Evolutionary conservation across 2,888 invertebrate genomes (phyloP), one percentile per base, ranked within the genome.

Genomic region (Callimorpha dominula): DNA sequence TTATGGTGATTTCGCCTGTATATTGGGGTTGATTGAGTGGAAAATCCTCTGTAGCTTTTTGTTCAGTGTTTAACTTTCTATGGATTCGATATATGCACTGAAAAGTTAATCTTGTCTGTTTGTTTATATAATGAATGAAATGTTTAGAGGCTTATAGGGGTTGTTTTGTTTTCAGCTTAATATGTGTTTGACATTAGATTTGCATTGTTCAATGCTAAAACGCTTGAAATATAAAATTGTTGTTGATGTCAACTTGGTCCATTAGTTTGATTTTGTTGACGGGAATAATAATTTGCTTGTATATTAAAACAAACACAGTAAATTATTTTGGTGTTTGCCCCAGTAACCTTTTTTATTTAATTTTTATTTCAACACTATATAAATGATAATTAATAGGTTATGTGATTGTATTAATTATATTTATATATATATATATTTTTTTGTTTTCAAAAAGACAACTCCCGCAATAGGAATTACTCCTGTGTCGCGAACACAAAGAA

Each of bases 81-180:
- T 72, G 72, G 62, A 60, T 76, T 71, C 60, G 60, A 70, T 80
- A 62, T 71, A 71, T 72, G 76, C 73, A 82, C 70, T 80, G 75
- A 74, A 80, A 80, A 82, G 83, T 84, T 82, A 82, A 84, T 84
- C 78, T 80, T 84, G 78, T 82, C 72, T 82, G 80, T 84, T 76
- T 82, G 80, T 84, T 82, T 82, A 82, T 76, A 73, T 78, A 78
- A 75, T 73, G 76, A 76, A 82, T 83, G 82, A 76, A 69, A 75
- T 75, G 75, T 78, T 84, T 83, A 78, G 80, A 66, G 74, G 78
- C 75, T 80, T 78, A 80, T 75, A 64, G 46, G 67, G 78, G 73
- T 54, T 76, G 78, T 78, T 84, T 80, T 84, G 82, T 84, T 73
- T 82, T 72, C 64, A 73, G 73, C 68, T 77, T 82, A 69, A 78